phyloP scores from a whole-genome alignment of 2,888 invertebrate genomes.

The Carcina quercana region DNA sequence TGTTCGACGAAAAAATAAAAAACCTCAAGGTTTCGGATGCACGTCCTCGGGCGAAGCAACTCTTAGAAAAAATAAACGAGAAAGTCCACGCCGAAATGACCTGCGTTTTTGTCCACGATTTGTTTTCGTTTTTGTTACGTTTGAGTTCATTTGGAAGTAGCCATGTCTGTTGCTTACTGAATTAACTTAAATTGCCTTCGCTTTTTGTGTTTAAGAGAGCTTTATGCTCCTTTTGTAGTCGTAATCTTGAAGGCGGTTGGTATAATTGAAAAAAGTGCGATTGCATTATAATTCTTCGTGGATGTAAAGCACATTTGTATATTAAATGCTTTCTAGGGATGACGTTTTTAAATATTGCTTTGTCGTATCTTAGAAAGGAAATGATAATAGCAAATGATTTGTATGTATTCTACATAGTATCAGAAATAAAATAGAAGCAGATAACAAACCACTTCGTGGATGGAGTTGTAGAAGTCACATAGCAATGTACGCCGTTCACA shows the following conservation, averaged over 20 bases:
- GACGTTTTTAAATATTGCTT: too few relatives aligned
- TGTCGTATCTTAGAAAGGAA: too few relatives aligned
- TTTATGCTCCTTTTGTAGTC: conserved; percentile 43
- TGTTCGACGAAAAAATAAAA: conserved; percentile 49
- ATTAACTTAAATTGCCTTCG: conserved; percentile 68
- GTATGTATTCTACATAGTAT: too few relatives aligned
- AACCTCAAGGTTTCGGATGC: conserved; percentile 67
- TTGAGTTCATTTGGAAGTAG: conserved; percentile 74
- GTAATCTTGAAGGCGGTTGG: conserved; percentile 33
- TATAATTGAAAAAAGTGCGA: conserved; percentile 18
- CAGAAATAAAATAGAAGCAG: too few relatives aligned
- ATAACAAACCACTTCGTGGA: too few relatives aligned
- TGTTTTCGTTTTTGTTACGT: conserved; percentile 72
- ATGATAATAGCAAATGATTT: too few relatives aligned
- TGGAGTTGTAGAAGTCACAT: too few relatives aligned
- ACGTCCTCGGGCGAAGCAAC: conserved; percentile 57
- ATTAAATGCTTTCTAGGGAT: too few relatives aligned
- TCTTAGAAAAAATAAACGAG: conserved; percentile 69
- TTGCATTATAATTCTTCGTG: conserved; percentile 3
- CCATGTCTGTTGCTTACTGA: conserved; percentile 69
- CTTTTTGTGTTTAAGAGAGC: conserved; percentile 45
- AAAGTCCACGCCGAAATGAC: conserved; percentile 69
- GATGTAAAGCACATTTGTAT: conserved; percentile 17
- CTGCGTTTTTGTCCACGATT: conserved; percentile 71
- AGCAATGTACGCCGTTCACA: too few relatives aligned